Conservation (phyloP, 2,113 vertebrate genomes). For the Petrocephalus microphthalmus region DNA sequence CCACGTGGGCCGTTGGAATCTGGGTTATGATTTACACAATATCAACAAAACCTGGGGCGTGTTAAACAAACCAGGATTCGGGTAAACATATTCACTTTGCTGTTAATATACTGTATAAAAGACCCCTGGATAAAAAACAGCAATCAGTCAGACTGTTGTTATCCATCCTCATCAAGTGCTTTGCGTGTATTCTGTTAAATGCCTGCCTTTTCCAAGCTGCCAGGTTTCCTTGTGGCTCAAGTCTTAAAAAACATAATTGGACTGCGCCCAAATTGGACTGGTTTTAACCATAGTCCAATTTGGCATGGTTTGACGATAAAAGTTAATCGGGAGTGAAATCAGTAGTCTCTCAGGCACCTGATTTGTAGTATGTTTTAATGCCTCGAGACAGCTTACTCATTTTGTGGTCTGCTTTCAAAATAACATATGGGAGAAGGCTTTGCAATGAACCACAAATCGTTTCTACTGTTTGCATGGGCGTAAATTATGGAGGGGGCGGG, state of each 20-base stretch:
- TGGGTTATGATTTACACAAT: neutral
- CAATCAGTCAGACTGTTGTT: neutral
- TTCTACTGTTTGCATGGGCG: neutral
- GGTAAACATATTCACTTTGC: neutral
- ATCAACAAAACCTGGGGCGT: neutral
- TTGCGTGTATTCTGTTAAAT: neutral
- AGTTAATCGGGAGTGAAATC: neutral
- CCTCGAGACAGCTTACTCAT: neutral
- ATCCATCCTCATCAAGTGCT: neutral
- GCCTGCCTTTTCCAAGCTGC: neutral
- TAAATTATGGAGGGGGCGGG: no score
- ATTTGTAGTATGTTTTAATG: neutral
- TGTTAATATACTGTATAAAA: neutral
- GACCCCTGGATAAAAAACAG: neutral
- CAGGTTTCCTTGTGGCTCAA: no score
- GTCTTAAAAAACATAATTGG: no score
- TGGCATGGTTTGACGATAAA: neutral
- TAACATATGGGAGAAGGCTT: neutral
- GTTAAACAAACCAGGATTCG: neutral
- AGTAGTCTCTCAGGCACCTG: neutral
- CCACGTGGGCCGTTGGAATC: neutral
- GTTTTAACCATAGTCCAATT: neutral
- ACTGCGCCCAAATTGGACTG: no score
- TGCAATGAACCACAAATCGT: neutral
- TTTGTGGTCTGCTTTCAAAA: neutral